Evolutionary conservation across 2,888 invertebrate genomes (phyloP).

Genomic region (Apeira syringaria): DNA sequence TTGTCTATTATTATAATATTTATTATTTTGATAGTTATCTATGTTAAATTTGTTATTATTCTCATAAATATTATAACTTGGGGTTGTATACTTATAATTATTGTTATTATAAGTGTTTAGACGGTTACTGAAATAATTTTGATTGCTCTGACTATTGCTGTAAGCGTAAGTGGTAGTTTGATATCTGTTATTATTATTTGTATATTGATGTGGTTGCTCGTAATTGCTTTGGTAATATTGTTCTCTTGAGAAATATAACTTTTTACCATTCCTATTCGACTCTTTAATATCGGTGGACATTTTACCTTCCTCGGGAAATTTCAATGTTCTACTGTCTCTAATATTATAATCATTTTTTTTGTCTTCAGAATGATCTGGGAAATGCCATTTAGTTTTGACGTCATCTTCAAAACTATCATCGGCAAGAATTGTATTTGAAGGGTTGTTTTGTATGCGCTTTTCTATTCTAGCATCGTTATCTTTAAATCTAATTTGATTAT

Average conservation of each 20-base stretch:
- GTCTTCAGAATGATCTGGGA: conserved; percentile 44
- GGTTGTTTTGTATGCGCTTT: conserved; percentile 64
- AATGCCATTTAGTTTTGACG: conserved; percentile 49
- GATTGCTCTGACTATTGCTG: conserved; percentile 9
- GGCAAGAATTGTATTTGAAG: conserved; percentile 30
- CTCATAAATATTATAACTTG: conserved; percentile 22
- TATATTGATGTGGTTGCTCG: conserved; percentile 3
- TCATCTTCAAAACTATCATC: conserved; percentile 26
- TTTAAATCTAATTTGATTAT: conserved; percentile 36
- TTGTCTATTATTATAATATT: conserved; percentile 20
- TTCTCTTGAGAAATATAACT: conserved; percentile 34
- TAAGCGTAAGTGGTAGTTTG: conserved; percentile 12
- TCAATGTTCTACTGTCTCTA: conserved; percentile 35
- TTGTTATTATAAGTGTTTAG: conserved; percentile 7
- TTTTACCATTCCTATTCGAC: conserved; percentile 37
- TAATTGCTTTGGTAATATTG: conserved; percentile 14
- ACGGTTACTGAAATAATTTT: neutral
- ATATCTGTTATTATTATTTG: conserved; percentile 14
- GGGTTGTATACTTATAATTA: conserved; percentile 6
- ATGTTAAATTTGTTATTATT: conserved; percentile 6
- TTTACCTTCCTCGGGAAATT: conserved; percentile 44
- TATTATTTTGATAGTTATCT: conserved; percentile 6
- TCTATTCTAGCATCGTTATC: conserved; percentile 41
- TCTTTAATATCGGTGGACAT: conserved; percentile 18
- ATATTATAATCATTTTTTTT: conserved; percentile 26